Evolutionary conservation across 2,797 vertebrate genomes (phyloP).

Genomic region (Enteromius trimaculatus): DNA sequence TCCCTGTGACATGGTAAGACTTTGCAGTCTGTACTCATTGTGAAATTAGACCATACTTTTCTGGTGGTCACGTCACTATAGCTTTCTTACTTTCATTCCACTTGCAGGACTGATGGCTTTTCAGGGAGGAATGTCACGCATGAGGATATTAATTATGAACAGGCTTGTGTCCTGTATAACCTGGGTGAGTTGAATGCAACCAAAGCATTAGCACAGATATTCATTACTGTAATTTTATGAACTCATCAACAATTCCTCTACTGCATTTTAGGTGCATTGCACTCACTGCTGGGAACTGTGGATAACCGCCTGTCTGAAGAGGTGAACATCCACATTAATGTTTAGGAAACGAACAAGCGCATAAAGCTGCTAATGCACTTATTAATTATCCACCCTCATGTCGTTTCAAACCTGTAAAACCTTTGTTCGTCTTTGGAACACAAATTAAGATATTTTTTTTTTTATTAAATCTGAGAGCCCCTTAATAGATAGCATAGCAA

Average conservation of each 20-base stretch:
- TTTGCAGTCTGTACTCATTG: background rate
- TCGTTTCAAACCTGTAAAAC: no score
- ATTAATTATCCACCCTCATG: no score
- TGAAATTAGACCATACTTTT: background rate
- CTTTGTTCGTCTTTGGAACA: no score
- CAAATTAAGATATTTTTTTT: no score
- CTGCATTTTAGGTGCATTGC: slow-evolving; percentile 76
- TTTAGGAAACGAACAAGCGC: background rate
- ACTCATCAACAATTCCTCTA: background rate
- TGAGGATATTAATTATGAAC: slow-evolving; percentile 85
- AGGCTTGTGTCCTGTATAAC: slow-evolving; percentile 87
- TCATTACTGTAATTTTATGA: background rate
- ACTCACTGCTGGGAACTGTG: slow-evolving; percentile 87
- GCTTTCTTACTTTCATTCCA: background rate
- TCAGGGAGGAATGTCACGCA: slow-evolving; percentile 83
- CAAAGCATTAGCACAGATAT: background rate
- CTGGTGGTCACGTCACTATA: background rate
- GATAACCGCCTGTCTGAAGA: slow-evolving; percentile 87
- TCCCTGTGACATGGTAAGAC: slow-evolving; percentile 81
- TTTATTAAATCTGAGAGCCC: no score
- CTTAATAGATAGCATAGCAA: no score
- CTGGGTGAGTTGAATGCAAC: slow-evolving; percentile 74
- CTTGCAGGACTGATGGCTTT: slow-evolving; percentile 84
- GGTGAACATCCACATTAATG: slow-evolving; percentile 64
- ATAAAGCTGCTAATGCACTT: background rate